phyloP scores from a whole-genome alignment of 2,113 vertebrate genomes.

The Delphinapterus leucas region DNA sequence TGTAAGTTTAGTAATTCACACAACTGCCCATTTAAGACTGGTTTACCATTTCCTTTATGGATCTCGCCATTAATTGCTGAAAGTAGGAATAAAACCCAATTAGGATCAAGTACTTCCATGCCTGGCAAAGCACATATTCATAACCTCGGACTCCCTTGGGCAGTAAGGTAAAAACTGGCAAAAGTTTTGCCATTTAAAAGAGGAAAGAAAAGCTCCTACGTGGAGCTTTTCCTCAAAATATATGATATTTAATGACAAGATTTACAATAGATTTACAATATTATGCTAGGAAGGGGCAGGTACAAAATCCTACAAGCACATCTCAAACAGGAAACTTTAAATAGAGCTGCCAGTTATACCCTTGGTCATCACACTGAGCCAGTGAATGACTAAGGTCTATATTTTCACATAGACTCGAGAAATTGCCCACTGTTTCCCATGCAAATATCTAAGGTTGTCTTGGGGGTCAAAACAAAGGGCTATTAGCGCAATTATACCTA shows the following conservation, averaged over 20 bases:
- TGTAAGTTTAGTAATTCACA: constrained; percentile 1
- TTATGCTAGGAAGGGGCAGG: not conserved
- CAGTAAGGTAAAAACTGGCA: not conserved
- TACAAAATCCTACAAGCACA: not conserved
- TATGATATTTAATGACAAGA: not conserved
- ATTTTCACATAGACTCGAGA: not conserved
- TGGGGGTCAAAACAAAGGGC: not conserved
- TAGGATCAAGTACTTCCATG: not conserved
- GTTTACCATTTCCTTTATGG: not conserved
- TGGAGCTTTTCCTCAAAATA: not conserved
- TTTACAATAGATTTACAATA: not conserved
- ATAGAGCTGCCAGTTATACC: not conserved
- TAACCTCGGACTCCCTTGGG: not conserved
- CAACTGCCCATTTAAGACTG: not conserved
- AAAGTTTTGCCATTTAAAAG: not conserved
- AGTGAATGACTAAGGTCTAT: not conserved
- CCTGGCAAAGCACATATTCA: constrained; percentile 7
- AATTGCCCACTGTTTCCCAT: not conserved
- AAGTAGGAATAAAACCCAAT: constrained; percentile 1
- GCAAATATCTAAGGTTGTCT: not conserved
- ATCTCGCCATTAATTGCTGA: not conserved
- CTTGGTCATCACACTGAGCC: not conserved
- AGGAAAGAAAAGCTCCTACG: not conserved
- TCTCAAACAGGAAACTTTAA: constrained; percentile 2
- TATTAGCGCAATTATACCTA: not conserved